A percentile compares a stretch with the other conserved stretches of the same genome.
Evolutionary conservation across 2,797 vertebrate genomes (phyloP).

Genomic region (Tangara arthus): DNA sequence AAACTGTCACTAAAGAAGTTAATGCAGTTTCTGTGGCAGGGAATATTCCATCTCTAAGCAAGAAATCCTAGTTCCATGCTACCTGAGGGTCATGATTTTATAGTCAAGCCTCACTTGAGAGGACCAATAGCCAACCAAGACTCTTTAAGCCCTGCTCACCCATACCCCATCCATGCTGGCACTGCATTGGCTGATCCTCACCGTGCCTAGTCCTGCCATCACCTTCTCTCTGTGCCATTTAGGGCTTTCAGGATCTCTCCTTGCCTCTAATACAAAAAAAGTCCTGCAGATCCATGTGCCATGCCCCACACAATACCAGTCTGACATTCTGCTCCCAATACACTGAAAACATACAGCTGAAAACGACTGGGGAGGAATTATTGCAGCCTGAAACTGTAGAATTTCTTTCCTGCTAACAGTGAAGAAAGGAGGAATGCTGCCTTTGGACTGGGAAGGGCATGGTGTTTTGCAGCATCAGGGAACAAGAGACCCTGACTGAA

Average conservation of each 20-base stretch:
- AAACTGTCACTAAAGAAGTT: conserved; percentile 40
- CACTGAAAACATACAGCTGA: neutral
- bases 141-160: neutral
- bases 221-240: neutral
- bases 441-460: neutral
- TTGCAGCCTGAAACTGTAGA: neutral
- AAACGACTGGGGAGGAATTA: neutral
- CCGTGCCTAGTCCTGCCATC: neutral
- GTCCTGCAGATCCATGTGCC: neutral
- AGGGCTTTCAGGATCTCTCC: neutral
- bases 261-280: neutral
- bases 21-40: neutral
- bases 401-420: neutral
- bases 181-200: neutral
- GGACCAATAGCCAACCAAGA: neutral
- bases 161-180: fast-evolving
- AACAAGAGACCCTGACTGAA: neutral
- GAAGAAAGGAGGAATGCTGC: neutral
- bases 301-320: neutral
- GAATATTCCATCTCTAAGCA: neutral
- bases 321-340: neutral
- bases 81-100: neutral
- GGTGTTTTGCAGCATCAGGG: neutral
- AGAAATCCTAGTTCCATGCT: neutral
- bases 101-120: neutral